Base-by-base conservation (phyloP, 2,888 invertebrate species). In the Diachrysia chrysitis region DNA sequence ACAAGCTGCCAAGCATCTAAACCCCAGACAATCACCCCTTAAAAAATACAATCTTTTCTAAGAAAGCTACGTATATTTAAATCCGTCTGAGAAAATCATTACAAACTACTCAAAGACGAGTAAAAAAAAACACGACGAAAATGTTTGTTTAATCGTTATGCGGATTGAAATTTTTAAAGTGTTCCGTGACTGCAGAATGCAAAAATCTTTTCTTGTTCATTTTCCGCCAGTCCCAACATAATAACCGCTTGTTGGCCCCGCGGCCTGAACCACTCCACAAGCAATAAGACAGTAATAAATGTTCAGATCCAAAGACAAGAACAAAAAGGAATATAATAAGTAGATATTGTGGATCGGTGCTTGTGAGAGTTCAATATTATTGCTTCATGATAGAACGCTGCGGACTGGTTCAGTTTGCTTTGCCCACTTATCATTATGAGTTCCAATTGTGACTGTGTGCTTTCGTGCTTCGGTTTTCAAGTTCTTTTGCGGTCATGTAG, bases 221-320 rank as follows among this genome's bases (percentile, higher is more conserved):
- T 94, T 93, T 93, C 91, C 88, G 89, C 92, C 86, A 90, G 90
- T 90, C 86, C 88, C 93, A 92, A 94, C 94, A 94, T 95, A 95
- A 95, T 94, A 95, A 94, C 91, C 90, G 90, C 90, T 91, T 92
- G 94, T 93, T 93, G 88, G 87, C 90, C 92, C 89, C 87, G 85
- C 88, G 88, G 90, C 91, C 90, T 86, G 82, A 86, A 92, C 90
- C 93, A 90, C 91, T 93, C 88, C 90, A 90, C 93, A 89, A 92
- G 92, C 94, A 94, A 94, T 95, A 94, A 94, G 93, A 92, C 90
- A 91, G 94, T 95, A 94, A 95, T 95, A 94, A 95, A 95, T 94
- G 94, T 92, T 94, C 92, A 86, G 91, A 89, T 90, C 90, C 86
- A 89, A 92, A 93, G 92, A 90, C 87, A 90, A 88, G 89, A 92